A percentile compares a stretch with the other conserved stretches of the same genome.
Evolutionary conservation across 2,113 vertebrate genomes (phyloP).

Genomic region (Marcusenius ussheri): DNA sequence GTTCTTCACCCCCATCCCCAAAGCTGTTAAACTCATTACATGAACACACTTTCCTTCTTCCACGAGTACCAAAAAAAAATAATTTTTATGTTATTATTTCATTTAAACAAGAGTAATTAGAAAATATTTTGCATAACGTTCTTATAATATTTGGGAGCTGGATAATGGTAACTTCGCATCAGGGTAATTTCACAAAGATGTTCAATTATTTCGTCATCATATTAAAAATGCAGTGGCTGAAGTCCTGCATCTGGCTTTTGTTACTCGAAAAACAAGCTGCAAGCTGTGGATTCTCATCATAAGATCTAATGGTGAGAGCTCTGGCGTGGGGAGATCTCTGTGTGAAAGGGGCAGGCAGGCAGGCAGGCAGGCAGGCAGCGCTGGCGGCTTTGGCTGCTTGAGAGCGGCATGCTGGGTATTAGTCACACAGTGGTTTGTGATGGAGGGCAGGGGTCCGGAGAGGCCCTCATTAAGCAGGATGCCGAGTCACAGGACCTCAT

Average conservation of each 20-base stretch:
- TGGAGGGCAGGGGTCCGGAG: not conserved
- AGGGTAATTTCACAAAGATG: not conserved
- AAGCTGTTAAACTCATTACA: not conserved
- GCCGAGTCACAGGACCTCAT: not conserved
- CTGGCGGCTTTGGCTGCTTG: not conserved
- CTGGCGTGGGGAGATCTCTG: not conserved
- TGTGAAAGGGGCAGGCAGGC: not conserved
- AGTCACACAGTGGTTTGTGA: not conserved
- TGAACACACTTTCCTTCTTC: not conserved
- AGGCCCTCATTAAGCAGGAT: not conserved
- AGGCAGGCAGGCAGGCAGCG: not conserved
- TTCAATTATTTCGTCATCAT: not conserved
- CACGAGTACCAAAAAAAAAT: not conserved
- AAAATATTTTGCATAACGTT: not conserved
- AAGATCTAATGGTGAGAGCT: not conserved
- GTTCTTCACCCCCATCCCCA: not conserved
- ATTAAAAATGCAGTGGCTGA: not conserved
- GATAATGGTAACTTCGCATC: not conserved
- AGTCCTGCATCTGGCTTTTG: not conserved
- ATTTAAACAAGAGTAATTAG: not conserved
- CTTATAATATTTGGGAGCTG: not conserved
- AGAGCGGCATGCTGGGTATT: not conserved
- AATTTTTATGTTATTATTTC: not conserved
- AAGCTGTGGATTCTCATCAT: not conserved
- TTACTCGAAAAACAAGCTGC: not conserved